Percentiles rank a stretch among this genome's conserved stretches.
These are phyloP conservation scores for Thelaira solivaga DNA, from an alignment of 2,888 invertebrate species.

Conservation along the genomic window DNA sequence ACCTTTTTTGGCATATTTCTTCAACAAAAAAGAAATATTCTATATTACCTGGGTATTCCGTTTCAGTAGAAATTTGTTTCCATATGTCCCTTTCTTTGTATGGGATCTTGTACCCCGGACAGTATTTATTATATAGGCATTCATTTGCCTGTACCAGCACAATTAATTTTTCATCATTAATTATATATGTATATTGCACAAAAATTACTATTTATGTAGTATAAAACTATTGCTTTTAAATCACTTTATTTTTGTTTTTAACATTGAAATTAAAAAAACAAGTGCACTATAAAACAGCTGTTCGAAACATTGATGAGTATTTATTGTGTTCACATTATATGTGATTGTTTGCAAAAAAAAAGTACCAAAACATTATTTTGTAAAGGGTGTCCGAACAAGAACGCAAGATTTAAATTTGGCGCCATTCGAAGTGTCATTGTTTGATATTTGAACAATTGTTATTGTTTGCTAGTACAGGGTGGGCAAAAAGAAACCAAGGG, in stretches of 20 bases:
- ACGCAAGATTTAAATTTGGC: too few species aligned
- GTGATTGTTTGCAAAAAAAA: not conserved
- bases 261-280: not conserved
- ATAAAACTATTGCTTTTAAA: too few species aligned
- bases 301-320: not conserved
- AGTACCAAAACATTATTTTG: not conserved
- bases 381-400: too few species aligned
- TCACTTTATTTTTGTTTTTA: too few species aligned
- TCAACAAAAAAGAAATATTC: not conserved
- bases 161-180: not conserved
- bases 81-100: not conserved
- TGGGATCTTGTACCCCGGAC: not conserved
- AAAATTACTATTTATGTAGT: too few species aligned
- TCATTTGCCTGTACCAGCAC: not conserved
- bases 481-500: too few species aligned
- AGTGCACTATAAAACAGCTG: not conserved
- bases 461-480: too few species aligned
- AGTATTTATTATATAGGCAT: conserved; percentile 1
- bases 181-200: too few species aligned
- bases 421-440: too few species aligned
- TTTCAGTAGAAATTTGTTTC: not conserved
- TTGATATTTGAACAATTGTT: too few species aligned
- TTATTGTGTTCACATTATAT: not conserved
- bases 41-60: not conserved
- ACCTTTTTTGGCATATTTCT: not conserved